These are phyloP conservation scores for Polyodon spathula DNA, from an alignment of 2,113 vertebrate genomes.

Conservation along the genomic window DNA sequence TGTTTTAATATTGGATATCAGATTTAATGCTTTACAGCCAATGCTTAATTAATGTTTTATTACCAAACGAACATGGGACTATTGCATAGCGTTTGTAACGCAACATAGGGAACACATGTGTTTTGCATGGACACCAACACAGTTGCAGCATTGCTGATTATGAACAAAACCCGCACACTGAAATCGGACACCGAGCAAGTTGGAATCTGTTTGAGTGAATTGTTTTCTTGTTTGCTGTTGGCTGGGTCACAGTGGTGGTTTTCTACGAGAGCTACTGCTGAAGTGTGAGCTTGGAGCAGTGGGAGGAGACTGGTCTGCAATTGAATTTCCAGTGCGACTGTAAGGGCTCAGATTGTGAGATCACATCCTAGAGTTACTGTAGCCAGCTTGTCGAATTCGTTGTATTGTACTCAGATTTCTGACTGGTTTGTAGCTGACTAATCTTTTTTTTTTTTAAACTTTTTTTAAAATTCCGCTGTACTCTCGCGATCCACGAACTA, in stretches of 20 bases:
- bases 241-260: not conserved
- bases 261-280: not conserved
- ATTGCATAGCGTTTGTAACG: too few species aligned
- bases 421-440: slow-evolving; percentile 9
- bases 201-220: not conserved
- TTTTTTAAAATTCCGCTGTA: not conserved
- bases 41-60: too few species aligned
- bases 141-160: too few species aligned
- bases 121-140: too few species aligned
- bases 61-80: too few species aligned
- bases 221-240: slow-evolving; percentile 12
- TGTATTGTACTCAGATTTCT: slow-evolving; percentile 11
- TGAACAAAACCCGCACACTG: too few species aligned
- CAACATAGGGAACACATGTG: too few species aligned
- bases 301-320: slow-evolving; percentile 24
- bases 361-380: slow-evolving; percentile 29
- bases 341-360: slow-evolving; percentile 18
- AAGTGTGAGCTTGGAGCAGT: slow-evolving; percentile 10
- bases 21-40: too few species aligned
- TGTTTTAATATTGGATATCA: too few species aligned
- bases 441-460: slow-evolving; percentile 8
- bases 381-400: slow-evolving; percentile 17
- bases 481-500: not conserved
- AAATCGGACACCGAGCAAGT: too few species aligned
- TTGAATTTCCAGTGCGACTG: slow-evolving; percentile 13